Base-by-base conservation (phyloP, 2,797 vertebrate species). In the Clamator glandarius region DNA sequence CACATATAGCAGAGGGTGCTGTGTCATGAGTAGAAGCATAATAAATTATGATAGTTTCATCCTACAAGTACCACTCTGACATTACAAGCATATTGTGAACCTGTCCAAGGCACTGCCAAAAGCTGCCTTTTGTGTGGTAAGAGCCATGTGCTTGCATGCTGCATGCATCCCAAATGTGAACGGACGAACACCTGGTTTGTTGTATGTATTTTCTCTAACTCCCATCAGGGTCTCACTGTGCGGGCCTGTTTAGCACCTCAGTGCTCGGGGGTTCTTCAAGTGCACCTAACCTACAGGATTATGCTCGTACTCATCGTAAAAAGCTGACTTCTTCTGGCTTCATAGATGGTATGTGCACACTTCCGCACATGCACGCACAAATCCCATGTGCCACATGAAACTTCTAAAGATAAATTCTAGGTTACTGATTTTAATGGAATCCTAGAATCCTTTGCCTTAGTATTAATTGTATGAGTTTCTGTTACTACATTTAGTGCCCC, bases 241-340 rank as follows among this genome's bases (percentile, higher is more conserved):
- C 98, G 98, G 98, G 98, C 98, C 98, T 99, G 98, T 98, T 99
- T 98, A 99, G 98, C 98, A 98, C 98, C 98, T 98, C 98, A 95
- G 98, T 99, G 98, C 98, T 99, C 97, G 98, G 98, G 97, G 98
- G 97, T 97, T 99, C 98, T 98, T 99, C 98, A 98, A 99, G 98
- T 92, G 98, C 98, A 97, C 98, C 98, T 98, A 99, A 99, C 98
- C 98, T 99, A 97, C 98, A 99, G 98, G 98, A 99, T 98, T 99
- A 99, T 98, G 98, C 98, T 98, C 98, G 98, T 97, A 98, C 97
- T 94, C 98, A 99, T 98, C 98, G 98, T 98, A 99, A 99, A 99
- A 99, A 99, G 98, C 98, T 99, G 98, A 98, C 98, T 95, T 97
- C 98, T 97, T 98, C 98, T 98, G 98, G 98, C 98, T 99, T 98